These are phyloP conservation scores for Phymatocera aterrima DNA, from an alignment of 2,888 invertebrate species.

Conservation along the genomic window DNA sequence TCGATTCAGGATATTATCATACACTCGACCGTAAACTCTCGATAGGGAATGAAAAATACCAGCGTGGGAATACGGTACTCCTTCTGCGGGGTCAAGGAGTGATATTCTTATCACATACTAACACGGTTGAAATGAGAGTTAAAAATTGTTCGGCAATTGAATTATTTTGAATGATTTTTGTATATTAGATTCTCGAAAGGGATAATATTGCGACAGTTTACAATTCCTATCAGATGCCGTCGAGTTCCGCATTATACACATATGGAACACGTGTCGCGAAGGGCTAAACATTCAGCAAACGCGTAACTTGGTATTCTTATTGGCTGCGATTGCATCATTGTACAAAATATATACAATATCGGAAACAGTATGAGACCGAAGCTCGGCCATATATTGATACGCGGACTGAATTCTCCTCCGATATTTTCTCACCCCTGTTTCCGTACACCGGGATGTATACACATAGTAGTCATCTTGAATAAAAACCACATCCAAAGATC, in stretches of 20 bases:
- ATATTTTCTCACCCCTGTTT: background rate
- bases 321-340: slow-evolving; percentile 40
- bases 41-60: background rate
- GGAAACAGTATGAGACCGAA: slow-evolving; percentile 26
- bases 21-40: slow-evolving; percentile 32
- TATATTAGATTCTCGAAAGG: background rate
- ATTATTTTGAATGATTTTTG: too few species aligned
- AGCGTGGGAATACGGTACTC: background rate
- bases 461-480: background rate
- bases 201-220: too few species aligned
- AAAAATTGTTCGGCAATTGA: too few species aligned
- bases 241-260: background rate
- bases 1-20: slow-evolving; percentile 21
- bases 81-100: background rate
- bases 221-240: background rate
- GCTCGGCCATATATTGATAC: slow-evolving; percentile 32
- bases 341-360: slow-evolving; percentile 40
- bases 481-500: slow-evolving; percentile 3
- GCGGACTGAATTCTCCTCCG: slow-evolving; percentile 36
- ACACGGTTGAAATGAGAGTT: background rate
- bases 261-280: slow-evolving; percentile 33
- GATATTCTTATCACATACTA: background rate
- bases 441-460: background rate
- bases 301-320: slow-evolving; percentile 42
- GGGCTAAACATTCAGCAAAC: slow-evolving; percentile 32